These are phyloP conservation scores for Cassiopea andromeda DNA, from an alignment of 30 jellyfish, hydroid and myxozoan species.

Conservation along the genomic window DNA sequence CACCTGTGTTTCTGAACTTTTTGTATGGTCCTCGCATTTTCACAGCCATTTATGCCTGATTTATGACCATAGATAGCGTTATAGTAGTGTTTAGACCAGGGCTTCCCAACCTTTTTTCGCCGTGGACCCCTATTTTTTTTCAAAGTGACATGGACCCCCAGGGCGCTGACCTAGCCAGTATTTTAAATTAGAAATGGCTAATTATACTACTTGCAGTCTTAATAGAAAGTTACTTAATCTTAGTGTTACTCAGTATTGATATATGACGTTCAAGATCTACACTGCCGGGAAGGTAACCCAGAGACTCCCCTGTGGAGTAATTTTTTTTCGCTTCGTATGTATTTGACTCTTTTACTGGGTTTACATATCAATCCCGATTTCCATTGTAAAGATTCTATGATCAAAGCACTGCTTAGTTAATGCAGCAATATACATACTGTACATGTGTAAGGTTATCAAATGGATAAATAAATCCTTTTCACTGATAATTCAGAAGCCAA, in stretches of 20 bases:
- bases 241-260: neutral
- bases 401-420: neutral
- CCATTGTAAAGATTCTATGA: neutral
- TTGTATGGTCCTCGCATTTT: too few relatives aligned
- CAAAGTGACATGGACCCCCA: neutral
- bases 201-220: neutral
- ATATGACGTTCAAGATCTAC: neutral
- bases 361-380: neutral
- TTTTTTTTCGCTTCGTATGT: neutral
- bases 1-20: too few relatives aligned
- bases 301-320: neutral
- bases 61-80: too few relatives aligned
- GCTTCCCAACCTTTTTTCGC: neutral
- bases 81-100: neutral
- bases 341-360: neutral
- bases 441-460: neutral
- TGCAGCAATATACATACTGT: neutral
- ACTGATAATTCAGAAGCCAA: neutral
- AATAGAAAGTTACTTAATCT: neutral
- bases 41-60: too few relatives aligned
- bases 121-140: neutral
- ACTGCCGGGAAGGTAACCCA: neutral
- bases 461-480: neutral
- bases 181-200: neutral
- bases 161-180: neutral